Evolutionary conservation across 2,888 invertebrate species (phyloP).

Genomic region (Acleris cristana): DNA sequence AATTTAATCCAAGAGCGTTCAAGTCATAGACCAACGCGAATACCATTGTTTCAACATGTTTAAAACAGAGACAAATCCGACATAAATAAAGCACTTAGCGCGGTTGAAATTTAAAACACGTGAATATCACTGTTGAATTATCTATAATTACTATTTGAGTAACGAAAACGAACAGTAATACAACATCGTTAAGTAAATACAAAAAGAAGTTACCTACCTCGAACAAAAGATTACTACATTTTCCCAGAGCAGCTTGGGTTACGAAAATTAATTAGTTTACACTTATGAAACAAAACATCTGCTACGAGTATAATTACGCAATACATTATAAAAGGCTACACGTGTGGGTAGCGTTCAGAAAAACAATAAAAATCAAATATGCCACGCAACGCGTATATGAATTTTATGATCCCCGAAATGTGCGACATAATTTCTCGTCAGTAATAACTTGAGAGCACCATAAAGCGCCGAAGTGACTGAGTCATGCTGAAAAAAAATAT

Average conservation of each 20-base stretch:
- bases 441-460: conserved; percentile 50
- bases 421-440: conserved; percentile 51
- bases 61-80: neutral
- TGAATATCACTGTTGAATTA: neutral
- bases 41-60: no score
- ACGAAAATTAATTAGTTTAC: conserved; percentile 53
- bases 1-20: no score
- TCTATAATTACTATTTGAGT: conserved; percentile 13
- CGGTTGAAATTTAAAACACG: neutral
- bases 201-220: neutral
- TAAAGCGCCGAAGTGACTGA: conserved; percentile 44
- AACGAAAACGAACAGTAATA: neutral
- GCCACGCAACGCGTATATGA: conserved; percentile 43
- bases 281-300: conserved; percentile 65
- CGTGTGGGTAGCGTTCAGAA: conserved; percentile 46
- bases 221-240: conserved; percentile 23
- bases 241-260: conserved; percentile 12
- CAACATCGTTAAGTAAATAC: conserved; percentile 9
- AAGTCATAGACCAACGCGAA: no score
- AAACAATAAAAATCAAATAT: conserved; percentile 63
- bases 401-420: conserved; percentile 45
- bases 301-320: conserved; percentile 52
- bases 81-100: neutral
- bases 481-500: conserved; percentile 22
- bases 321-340: conserved; percentile 46